These are phyloP conservation scores for Plusia festucae DNA, from an alignment of 2,888 invertebrate genomes.

Conservation along the genomic window DNA sequence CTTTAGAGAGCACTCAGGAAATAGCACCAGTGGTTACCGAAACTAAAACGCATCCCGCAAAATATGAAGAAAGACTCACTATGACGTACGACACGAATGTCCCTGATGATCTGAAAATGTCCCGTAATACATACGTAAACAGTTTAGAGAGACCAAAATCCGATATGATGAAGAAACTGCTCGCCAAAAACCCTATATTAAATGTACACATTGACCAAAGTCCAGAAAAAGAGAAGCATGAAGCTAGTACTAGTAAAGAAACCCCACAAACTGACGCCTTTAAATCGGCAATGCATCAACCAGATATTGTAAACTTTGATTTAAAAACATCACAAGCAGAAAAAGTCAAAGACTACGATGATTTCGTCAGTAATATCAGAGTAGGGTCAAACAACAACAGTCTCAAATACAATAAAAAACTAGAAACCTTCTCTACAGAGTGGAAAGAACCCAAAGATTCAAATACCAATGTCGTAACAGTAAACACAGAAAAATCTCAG, in stretches of 20 bases:
- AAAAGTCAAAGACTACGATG: slow-evolving; percentile 80
- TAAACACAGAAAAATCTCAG: slow-evolving; percentile 78
- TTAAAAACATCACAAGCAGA: slow-evolving; percentile 75
- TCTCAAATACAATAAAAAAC: slow-evolving; percentile 77
- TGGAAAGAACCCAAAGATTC: slow-evolving; percentile 78
- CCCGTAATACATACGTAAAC: slow-evolving; percentile 89
- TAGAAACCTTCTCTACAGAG: slow-evolving; percentile 72
- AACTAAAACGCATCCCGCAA: slow-evolving; percentile 69
- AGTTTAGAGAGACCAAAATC: slow-evolving; percentile 91
- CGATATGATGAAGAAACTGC: slow-evolving; percentile 89
- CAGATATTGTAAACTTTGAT: slow-evolving; percentile 86
- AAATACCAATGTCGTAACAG: slow-evolving; percentile 81
- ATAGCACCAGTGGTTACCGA: slow-evolving; percentile 63
- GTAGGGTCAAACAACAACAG: slow-evolving; percentile 86
- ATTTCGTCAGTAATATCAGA: slow-evolving; percentile 86
- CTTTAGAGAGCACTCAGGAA: slow-evolving; percentile 80
- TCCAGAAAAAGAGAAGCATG: slow-evolving; percentile 67
- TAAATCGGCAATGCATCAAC: slow-evolving; percentile 84
- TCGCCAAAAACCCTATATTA: slow-evolving; percentile 86
- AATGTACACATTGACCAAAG: slow-evolving; percentile 83
- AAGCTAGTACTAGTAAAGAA: slow-evolving; percentile 76
- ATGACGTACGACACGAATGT: slow-evolving; percentile 90
- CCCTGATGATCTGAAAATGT: slow-evolving; percentile 91
- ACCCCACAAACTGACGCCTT: slow-evolving; percentile 78
- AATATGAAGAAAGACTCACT: slow-evolving; percentile 82